A percentile compares a stretch with the other conserved stretches of the same genome.
Conservation (phyloP, 2,113 vertebrate species). For the Clarias macrocephalus region DNA sequence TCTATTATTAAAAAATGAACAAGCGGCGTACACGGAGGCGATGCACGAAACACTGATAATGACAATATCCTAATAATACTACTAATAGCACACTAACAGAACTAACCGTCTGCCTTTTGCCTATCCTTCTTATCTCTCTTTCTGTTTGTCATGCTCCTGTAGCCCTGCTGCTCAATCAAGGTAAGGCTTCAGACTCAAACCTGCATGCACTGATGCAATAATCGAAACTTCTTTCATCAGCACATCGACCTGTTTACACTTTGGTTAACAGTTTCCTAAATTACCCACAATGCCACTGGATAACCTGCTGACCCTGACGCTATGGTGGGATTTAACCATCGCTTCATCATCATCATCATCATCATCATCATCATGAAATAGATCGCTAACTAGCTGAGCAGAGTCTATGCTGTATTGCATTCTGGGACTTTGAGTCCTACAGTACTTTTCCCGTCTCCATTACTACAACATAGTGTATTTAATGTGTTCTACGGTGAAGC, state of each 20-base stretch:
- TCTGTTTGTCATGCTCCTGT: constrained; percentile 57
- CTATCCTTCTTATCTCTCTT: constrained; percentile 48
- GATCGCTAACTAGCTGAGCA: too few relatives aligned
- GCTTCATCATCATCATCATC: background rate
- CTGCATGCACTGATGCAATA: background rate
- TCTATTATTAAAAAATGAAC: background rate
- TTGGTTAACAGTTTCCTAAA: background rate
- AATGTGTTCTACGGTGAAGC: too few relatives aligned
- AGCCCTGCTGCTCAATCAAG: constrained; percentile 84
- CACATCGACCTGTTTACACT: background rate
- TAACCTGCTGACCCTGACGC: background rate
- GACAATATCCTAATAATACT: background rate
- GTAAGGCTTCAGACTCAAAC: constrained; percentile 67
- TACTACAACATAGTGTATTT: too few relatives aligned
- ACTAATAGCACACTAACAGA: background rate
- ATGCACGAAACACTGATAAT: background rate
- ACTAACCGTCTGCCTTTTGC: constrained; percentile 2
- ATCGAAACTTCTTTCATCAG: too few relatives aligned
- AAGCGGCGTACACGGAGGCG: background rate
- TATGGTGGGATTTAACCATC: background rate
- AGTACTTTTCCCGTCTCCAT: too few relatives aligned
- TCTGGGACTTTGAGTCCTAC: too few relatives aligned
- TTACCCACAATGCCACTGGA: background rate
- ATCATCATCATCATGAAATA: too few relatives aligned
- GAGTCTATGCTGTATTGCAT: too few relatives aligned